Evolutionary conservation across 2,113 vertebrate genomes (phyloP), one percentile per base, ranked within the genome.

Genomic region (Epinephelus cyanopodus): DNA sequence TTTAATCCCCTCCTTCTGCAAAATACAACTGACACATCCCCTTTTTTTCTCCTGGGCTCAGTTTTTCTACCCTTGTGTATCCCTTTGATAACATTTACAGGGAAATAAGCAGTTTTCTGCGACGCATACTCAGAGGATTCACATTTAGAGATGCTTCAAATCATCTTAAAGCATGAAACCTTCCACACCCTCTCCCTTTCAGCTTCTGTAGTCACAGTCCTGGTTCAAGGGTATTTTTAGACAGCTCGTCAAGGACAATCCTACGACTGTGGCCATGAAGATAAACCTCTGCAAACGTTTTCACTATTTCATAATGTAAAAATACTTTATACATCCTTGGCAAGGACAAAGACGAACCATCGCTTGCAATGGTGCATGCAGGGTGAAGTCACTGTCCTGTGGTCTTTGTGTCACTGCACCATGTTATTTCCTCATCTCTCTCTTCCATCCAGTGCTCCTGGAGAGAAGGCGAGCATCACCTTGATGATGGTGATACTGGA

Each of bases 121-220:
- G 6, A 15, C 4, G 0, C 33, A 53, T 18, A 25, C 68, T 80
- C 37, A 1, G 1, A 77, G 42, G 50, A 39, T 68, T 77, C 74
- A 23, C 50, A 4, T 71, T 77, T 3, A 23, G 78, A 64, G 73
- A 76, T 7, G 47, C 48, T 67, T 77, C 68, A 78, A 88, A 85
- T 90, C 88, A 77, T 73, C 77, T 87, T 85, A 88, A 73, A 81
- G 83, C 69, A 21, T 88, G 69, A 82, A 80, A 74, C 52, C 23
- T 13, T 85, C 75, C 57, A 27, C 67, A 23, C 21, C 15, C 29
- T 52, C 52, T 45, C 15, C 18, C 50, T 48, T 80, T 65, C 72
- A 60, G 45, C 69, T 21, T 39, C 56, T n/a, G 3, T 25, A 65
- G 53, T 83, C 53, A 77, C 29, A 64, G 18, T 21, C 8, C 11